Percentiles rank a stretch among this genome's conserved stretches.
phyloP scores from a whole-genome alignment of 2,797 vertebrate genomes.

The Parotocinclus haroldoi region DNA sequence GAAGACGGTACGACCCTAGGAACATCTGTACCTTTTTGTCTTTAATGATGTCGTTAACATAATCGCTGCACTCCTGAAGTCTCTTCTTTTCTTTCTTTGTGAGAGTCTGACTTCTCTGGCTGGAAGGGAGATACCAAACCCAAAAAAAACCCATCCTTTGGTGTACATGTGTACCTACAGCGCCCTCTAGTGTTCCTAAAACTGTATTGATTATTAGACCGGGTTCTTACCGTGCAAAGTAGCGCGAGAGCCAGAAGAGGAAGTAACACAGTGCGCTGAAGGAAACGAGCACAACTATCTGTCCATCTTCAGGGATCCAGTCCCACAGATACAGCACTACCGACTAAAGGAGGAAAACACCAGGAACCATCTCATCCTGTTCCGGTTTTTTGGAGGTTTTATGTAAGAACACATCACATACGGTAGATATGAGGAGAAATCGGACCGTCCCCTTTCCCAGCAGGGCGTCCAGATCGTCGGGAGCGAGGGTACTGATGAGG shows the following conservation, averaged over 20 bases:
- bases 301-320: slow-evolving; percentile 75
- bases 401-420: slow-evolving; percentile 30
- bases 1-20: too few species aligned
- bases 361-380: slow-evolving; percentile 26
- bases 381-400: too few species aligned
- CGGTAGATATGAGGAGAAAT: slow-evolving; percentile 51
- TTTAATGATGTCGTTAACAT: slow-evolving; percentile 70
- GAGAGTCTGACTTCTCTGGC: slow-evolving; percentile 65
- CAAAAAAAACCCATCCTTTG: too few species aligned
- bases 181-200: slow-evolving; percentile 34
- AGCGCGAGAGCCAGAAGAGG: slow-evolving; percentile 67
- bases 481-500: slow-evolving; percentile 61
- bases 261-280: slow-evolving; percentile 70
- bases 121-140: slow-evolving; percentile 42
- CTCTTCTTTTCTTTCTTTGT: slow-evolving; percentile 73
- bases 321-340: slow-evolving; percentile 70
- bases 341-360: slow-evolving; percentile 56
- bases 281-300: slow-evolving; percentile 66
- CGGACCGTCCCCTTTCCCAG: slow-evolving; percentile 62
- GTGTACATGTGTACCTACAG: not conserved
- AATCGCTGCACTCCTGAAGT: slow-evolving; percentile 66
- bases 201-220: not conserved
- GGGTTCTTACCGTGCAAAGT: slow-evolving; percentile 68
- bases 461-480: slow-evolving; percentile 63
- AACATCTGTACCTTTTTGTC: slow-evolving; percentile 66